Evolutionary conservation across 2,797 vertebrate species (phyloP), one percentile per base, ranked within the genome.

Genomic region (Malacoctenus gilli): DNA sequence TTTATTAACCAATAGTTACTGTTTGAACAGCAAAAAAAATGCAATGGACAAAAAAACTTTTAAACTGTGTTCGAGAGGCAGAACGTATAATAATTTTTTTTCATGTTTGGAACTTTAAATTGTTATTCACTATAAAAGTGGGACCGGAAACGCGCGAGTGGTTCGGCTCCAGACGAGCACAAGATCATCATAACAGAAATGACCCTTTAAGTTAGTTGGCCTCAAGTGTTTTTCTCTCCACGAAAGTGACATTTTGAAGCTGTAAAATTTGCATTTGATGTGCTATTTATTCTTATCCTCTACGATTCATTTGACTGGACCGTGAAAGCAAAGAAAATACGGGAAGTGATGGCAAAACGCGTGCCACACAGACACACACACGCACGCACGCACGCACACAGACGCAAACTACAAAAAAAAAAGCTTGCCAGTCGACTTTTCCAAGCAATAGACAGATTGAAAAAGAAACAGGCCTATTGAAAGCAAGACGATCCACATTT

Each of bases 401-500:
- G 19, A 37, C 22, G 42, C 8, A 63, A 16, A 81, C 65, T 48
- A 65, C 23, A 73, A 76, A 28, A 28, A 28, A 81, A 77, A 80
- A 68, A 62, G 53, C 75, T 56, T 50, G 66, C 75, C 67, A 59
- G 62, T 50, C 31, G 62, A 79, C 59, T 72, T 83, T 72, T 77
- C 58, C 66, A 59, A 80, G 79, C 47, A 64, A 79, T 3, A 80
- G 72, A 83, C 67, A 75, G 63, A 84, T 73, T 83, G 79, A 78
- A 82, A 86, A 74, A 68, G 46, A 75, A 75, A 75, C 57, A 9
- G 58, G 64, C 72, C 69, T 44, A 80, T 78, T 81, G 77, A 85
- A 87, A 83, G 73, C 66, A 52, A 76, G 79, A 76, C 65, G 57
- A 76, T 76, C 66, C 53, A 76, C 54, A 79, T 88, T 87, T 83